Evolutionary conservation across 1,140 invertebrate genomes (phyloP), one percentile per base, ranked within the genome.

Genomic region (Chironomus striatipennis): DNA sequence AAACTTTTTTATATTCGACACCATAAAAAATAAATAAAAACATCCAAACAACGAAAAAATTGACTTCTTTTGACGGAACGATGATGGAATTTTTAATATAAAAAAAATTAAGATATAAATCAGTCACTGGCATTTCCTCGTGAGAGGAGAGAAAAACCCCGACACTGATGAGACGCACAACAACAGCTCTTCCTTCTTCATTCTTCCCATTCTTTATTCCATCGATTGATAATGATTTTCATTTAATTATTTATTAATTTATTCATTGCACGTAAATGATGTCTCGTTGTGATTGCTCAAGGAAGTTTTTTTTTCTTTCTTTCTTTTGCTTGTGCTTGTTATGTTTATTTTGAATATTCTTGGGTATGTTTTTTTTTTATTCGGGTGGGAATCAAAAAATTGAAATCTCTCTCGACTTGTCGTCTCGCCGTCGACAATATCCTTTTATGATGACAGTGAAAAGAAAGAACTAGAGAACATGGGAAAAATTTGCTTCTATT

Each of bases 171-270:
- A 34, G 24, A 34, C 24, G 5, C 24, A 34, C 24, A 34, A 34
- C 24, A 34, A 34, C 24, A 34, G 24, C 24, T 34, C 24, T 34
- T 34, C 24, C 24, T 34, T 34, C 24, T 34, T 34, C 24, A 34
- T 34, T 34, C 24, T 34, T 34, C 24, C n/a, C n/a, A n/a, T n/a
- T n/a, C n/a, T 34, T 5, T 34, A 34, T 34, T 34, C 24, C 24
- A 34, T 34, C 24, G 24, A 34, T 34, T 34, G 24, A 34, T 34
- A 34, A 34, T 34, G 43, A 57, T 70, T 70, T 20, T 21, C 6
- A 70, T 70, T 70, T 70, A 70, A 70, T 70, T 70, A 70, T 70
- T 70, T 20, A 70, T 20, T 70, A 70, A 70, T 70, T 70, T 70
- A 70, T 70, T 70, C 65, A 21, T 21, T 17, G 18, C 65, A 70